Conservation (phyloP, 1,140 invertebrate genomes). For the Sipha flava region DNA sequence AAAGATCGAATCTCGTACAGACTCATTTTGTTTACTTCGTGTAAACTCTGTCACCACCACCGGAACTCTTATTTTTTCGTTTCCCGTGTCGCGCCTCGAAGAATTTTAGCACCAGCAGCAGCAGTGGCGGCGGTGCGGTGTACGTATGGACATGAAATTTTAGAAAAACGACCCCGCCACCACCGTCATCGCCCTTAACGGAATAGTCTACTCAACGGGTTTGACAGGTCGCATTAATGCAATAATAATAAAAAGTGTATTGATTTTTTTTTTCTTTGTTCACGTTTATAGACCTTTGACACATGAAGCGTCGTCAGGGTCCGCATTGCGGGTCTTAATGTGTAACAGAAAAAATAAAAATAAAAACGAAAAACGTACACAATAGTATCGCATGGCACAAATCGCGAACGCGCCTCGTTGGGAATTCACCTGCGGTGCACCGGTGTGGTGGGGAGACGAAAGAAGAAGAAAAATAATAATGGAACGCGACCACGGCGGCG, state of each 20-base stretch:
- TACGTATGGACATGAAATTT: too few species aligned
- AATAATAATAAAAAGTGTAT: not conserved
- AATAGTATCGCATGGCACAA: slow-evolving; percentile 2
- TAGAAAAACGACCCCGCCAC: too few species aligned
- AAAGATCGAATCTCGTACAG: too few species aligned
- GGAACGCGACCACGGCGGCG: not conserved
- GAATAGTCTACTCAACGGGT: not conserved
- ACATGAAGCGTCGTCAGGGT: slow-evolving; percentile 3
- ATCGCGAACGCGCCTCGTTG: not conserved
- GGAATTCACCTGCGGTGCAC: not conserved
- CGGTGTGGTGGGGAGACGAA: not conserved
- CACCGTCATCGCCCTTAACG: too few species aligned
- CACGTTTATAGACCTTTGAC: not conserved
- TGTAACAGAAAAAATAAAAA: not conserved
- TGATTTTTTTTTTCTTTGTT: not conserved
- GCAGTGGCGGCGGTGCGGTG: too few species aligned
- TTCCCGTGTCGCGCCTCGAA: too few species aligned
- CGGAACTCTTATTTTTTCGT: too few species aligned
- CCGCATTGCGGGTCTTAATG: not conserved
- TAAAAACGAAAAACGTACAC: not conserved
- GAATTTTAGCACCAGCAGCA: too few species aligned
- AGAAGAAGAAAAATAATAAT: not conserved
- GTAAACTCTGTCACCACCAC: too few species aligned
- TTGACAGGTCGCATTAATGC: not conserved
- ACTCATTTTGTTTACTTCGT: too few species aligned